phyloP scores from a whole-genome alignment of 2,888 invertebrate species.

The Apodemia duryi region DNA sequence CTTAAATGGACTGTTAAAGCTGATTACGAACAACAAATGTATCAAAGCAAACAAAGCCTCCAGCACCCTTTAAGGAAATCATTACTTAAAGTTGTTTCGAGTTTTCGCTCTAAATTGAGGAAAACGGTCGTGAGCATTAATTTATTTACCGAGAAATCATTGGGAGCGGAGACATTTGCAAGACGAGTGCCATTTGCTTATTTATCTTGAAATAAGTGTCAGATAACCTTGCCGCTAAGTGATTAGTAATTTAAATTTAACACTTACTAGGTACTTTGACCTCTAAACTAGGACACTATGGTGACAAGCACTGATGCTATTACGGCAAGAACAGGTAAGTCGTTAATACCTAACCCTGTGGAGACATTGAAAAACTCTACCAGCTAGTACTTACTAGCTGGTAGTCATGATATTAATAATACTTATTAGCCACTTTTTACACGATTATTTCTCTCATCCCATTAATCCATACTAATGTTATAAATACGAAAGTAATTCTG shows the following conservation, averaged over 20 bases:
- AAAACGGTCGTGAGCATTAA: slow-evolving; percentile 38
- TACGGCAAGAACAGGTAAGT: too few species aligned
- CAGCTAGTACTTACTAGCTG: too few species aligned
- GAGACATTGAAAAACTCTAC: too few species aligned
- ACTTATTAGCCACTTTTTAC: too few species aligned
- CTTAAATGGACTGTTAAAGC: slow-evolving; percentile 10
- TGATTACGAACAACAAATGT: slow-evolving; percentile 15
- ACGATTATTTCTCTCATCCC: too few species aligned
- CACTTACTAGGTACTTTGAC: too few species aligned
- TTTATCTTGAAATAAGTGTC: neutral
- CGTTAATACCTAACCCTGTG: too few species aligned
- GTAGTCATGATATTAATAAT: too few species aligned
- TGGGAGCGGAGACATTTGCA: neutral
- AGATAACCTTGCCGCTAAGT: slow-evolving; percentile 3
- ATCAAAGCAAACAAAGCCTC: slow-evolving; percentile 14
- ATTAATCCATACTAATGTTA: too few species aligned
- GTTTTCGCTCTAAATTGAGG: slow-evolving; percentile 39
- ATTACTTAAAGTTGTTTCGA: slow-evolving; percentile 21
- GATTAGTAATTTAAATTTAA: neutral
- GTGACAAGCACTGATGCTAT: too few species aligned
- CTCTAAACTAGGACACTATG: too few species aligned
- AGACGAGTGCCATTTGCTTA: neutral
- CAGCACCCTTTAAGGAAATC: slow-evolving; percentile 11
- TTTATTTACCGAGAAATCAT: slow-evolving; percentile 11
- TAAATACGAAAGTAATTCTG: too few species aligned